Conservation (phyloP, 1,140 invertebrate species). For the Apis laboriosa region DNA sequence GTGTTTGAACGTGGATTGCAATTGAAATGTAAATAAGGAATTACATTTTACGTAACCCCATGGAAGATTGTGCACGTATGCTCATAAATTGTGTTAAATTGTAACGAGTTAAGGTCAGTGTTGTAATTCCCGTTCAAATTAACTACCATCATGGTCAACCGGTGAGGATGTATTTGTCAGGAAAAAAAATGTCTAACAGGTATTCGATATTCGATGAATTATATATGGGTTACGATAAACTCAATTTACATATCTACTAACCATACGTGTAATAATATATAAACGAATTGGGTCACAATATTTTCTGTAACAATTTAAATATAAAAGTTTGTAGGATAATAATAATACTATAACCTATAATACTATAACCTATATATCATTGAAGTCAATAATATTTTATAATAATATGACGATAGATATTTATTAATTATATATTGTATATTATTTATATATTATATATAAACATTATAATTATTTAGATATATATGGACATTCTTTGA, state of each 20-base stretch:
- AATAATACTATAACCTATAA: too few relatives aligned
- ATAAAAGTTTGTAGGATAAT: neutral
- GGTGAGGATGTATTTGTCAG: neutral
- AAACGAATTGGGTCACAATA: neutral
- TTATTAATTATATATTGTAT: too few relatives aligned
- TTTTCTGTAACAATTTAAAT: neutral
- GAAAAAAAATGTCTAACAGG: neutral
- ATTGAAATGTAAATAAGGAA: slow-evolving; percentile 56
- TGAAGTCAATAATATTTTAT: too few relatives aligned
- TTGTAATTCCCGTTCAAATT: neutral
- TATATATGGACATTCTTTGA: too few relatives aligned
- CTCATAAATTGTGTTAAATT: slow-evolving; percentile 28
- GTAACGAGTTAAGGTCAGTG: slow-evolving; percentile 35
- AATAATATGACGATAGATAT: too few relatives aligned
- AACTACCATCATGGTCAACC: neutral
- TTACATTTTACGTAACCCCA: slow-evolving; percentile 47
- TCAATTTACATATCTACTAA: neutral
- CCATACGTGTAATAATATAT: neutral
- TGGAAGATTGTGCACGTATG: slow-evolving; percentile 31
- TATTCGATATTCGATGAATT: neutral
- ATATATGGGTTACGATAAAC: neutral
- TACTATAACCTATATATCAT: too few relatives aligned
- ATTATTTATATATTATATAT: too few relatives aligned
- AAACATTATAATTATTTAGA: too few relatives aligned
- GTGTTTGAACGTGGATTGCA: neutral